Evolutionary conservation across 2,797 vertebrate genomes (phyloP).

Genomic region (Sebastes vulpes): DNA sequence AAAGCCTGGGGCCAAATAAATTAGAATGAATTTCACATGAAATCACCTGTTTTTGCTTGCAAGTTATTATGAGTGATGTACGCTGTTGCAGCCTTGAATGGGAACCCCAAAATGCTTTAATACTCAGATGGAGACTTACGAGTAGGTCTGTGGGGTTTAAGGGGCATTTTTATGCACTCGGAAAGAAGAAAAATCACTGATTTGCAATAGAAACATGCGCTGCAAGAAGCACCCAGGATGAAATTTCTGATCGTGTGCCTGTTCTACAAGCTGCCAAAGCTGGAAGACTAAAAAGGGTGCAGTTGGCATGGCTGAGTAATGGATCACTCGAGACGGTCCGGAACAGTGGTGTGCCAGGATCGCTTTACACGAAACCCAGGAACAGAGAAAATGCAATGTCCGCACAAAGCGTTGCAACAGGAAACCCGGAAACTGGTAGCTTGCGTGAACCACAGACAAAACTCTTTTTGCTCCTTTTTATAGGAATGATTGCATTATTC

Average conservation of each 20-base stretch:
- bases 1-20: slow-evolving; percentile 63
- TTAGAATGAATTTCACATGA: slow-evolving; percentile 58
- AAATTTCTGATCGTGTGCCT: slow-evolving; percentile 55
- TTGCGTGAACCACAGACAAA: slow-evolving; percentile 56
- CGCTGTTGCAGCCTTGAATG: slow-evolving; percentile 32
- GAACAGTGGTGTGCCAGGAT: slow-evolving; percentile 75
- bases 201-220: slow-evolving; percentile 35
- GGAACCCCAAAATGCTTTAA: slow-evolving; percentile 6
- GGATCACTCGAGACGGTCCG: slow-evolving; percentile 69
- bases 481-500: slow-evolving; percentile 35
- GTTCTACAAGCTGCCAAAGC: slow-evolving; percentile 53
- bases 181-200: slow-evolving; percentile 14
- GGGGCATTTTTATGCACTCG: not conserved
- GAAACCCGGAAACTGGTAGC: slow-evolving; percentile 76
- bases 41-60: slow-evolving; percentile 50
- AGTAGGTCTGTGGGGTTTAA: not conserved
- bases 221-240: slow-evolving; percentile 34
- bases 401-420: slow-evolving; percentile 77
- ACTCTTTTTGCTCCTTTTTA: slow-evolving; percentile 29
- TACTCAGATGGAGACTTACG: slow-evolving; percentile 8
- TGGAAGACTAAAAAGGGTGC: slow-evolving; percentile 67
- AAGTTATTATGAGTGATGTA: slow-evolving; percentile 29
- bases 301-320: slow-evolving; percentile 74
- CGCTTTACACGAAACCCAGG: slow-evolving; percentile 79
- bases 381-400: slow-evolving; percentile 76